A percentile compares a stretch with the other conserved stretches of the same genome.
phyloP scores from a whole-genome alignment of 2,888 invertebrate species.

The Caprella mutica region DNA sequence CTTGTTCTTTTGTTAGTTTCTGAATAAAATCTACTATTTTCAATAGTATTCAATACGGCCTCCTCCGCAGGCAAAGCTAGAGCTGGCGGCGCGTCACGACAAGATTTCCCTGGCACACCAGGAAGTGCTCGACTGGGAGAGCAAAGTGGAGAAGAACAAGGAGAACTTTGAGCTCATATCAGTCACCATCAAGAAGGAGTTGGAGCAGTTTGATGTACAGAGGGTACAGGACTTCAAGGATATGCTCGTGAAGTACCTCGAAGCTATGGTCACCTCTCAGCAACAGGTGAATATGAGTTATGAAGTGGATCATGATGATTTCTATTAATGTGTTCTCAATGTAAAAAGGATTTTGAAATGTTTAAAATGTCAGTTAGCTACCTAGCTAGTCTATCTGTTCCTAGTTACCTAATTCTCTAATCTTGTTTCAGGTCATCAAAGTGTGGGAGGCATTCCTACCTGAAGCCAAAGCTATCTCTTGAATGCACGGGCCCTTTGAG shows the following conservation, averaged over 20 bases:
- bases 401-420: not conserved
- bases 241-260: conserved; percentile 79
- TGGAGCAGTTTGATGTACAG: conserved; percentile 79
- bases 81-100: conserved; percentile 32
- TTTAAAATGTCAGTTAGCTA: not conserved
- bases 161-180: conserved; percentile 93
- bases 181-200: conserved; percentile 81
- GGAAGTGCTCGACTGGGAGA: conserved; percentile 93
- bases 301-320: not conserved
- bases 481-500: too few relatives aligned
- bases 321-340: too few relatives aligned
- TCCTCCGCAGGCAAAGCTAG: conserved; percentile 40
- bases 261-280: conserved; percentile 87
- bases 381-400: not conserved
- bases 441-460: conserved; percentile 95
- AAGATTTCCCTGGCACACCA: conserved; percentile 60
- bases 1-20: too few relatives aligned
- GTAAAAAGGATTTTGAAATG: not conserved
- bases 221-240: conserved; percentile 81
- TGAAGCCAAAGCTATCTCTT: conserved; percentile 83
- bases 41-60: too few relatives aligned
- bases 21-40: too few relatives aligned
- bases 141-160: conserved; percentile 91
- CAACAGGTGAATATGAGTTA: conserved; percentile 56
- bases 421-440: conserved; percentile 51